These are phyloP conservation scores for Lepidurus apus DNA, from an alignment of 1,140 invertebrate genomes.

Conservation along the genomic window DNA sequence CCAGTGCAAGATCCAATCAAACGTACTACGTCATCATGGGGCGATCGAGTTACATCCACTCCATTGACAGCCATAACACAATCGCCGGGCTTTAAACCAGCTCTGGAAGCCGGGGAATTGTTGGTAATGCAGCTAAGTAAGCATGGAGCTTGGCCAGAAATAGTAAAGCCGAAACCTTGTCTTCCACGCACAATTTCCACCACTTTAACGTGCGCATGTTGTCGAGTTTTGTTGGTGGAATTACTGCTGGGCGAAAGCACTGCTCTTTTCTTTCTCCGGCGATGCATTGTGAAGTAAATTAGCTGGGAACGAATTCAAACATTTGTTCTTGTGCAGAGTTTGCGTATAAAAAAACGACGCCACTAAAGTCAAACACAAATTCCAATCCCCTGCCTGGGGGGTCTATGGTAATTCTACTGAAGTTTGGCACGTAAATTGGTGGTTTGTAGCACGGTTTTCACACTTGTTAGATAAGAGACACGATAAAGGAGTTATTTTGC, in stretches of 20 bases:
- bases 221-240: not conserved
- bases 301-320: not conserved
- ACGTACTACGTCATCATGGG: constrained; percentile 87
- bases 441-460: not conserved
- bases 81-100: constrained; percentile 81
- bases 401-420: not conserved
- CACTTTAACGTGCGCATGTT: constrained; percentile 9
- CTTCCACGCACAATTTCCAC: constrained; percentile 77
- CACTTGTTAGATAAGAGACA: not conserved
- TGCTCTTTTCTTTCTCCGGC: not conserved
- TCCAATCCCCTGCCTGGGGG: constrained; percentile 11
- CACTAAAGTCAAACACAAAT: not conserved
- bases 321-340: not conserved
- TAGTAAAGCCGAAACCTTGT: constrained; percentile 86
- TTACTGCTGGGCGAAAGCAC: not conserved
- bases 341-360: not conserved
- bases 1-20: constrained; percentile 80
- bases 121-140: constrained; percentile 79
- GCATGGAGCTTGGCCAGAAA: constrained; percentile 87
- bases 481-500: not conserved
- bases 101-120: constrained; percentile 74
- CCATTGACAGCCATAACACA: constrained; percentile 87
- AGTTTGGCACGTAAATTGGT: not conserved
- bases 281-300: not conserved
- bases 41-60: constrained; percentile 75